A percentile compares a stretch with the other conserved stretches of the same genome.
Conservation (phyloP, 2,797 vertebrate species). For the Todus mexicanus region DNA sequence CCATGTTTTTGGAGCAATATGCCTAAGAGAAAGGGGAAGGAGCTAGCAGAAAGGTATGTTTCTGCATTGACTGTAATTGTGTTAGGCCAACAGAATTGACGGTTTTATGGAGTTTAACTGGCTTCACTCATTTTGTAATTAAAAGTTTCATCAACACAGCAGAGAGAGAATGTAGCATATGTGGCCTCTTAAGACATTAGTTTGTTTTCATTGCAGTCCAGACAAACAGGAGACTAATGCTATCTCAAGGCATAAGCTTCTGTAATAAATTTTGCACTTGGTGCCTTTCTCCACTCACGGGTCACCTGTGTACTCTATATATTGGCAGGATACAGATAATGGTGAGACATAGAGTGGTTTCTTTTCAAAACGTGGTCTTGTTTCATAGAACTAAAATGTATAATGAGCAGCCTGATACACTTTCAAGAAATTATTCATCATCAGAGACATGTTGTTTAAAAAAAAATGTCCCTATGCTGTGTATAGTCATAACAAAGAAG, state of each 20-base stretch:
- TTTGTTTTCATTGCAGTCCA: neutral
- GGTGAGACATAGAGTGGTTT: neutral
- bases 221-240: neutral
- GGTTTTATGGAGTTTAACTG: constrained; percentile 11
- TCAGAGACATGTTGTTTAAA: neutral
- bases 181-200: neutral
- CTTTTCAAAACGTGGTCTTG: neutral
- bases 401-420: neutral
- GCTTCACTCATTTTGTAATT: constrained; percentile 32
- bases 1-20: neutral
- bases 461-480: neutral
- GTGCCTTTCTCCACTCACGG: neutral
- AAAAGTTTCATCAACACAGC: neutral
- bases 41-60: constrained; percentile 29
- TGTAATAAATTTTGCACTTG: neutral
- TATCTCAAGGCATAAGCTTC: neutral
- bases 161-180: neutral
- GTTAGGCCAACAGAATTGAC: neutral
- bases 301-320: neutral
- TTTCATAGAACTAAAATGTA: neutral
- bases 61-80: neutral
- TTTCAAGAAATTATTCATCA: neutral
- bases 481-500: neutral
- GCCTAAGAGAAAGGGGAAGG: constrained; percentile 17
- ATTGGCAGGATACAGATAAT: neutral